Evolutionary conservation across 2,888 invertebrate genomes (phyloP), one percentile per base, ranked within the genome.

Genomic region (Mythimna albipuncta): DNA sequence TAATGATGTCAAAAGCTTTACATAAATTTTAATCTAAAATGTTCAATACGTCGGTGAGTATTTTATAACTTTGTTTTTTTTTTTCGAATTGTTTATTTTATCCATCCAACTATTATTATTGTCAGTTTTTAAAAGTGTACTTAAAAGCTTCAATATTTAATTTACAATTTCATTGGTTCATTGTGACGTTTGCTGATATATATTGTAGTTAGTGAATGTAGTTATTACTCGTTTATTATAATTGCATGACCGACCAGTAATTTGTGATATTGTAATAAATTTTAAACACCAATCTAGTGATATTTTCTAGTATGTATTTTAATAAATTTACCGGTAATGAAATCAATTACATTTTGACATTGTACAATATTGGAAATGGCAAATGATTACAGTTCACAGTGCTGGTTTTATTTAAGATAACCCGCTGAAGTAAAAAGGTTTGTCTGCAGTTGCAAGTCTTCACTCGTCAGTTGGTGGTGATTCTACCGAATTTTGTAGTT

Each of bases 171-270:
- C 13, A 72, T 55, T 38, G 16, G 21, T 73, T 26, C 32, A 57
- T 38, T 69, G 54, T 16, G n/a, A 19, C 16, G n/a, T 62, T 47
- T 50, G 26, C 41, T 63, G 38, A 38, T 55, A 72, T 63, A 55
- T 47, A 72, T 58, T 61, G 44, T 54, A 44, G 13, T 13, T 11
- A 13, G 59, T n/a, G 19, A 47, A 61, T 61, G 47, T 38, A 54
- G 21, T 67, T 61, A 50, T 61, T 67, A 75, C 32, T 55, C 61
- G 13, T 55, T 7, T 74, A 47, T 61, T 65, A 75, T 74, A 41
- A 74, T 61, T 74, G 47, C 67, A 68, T 74, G 75, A 50, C 67
- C 52, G 50, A 74, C 26, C 5, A 67, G 47, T 47, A 32, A 74
- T 61, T 75, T 75, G 26, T 74, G 11, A 47, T 54, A 54, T 54